Conservation (phyloP, 1,140 invertebrate genomes). For the Papilio machaon region DNA sequence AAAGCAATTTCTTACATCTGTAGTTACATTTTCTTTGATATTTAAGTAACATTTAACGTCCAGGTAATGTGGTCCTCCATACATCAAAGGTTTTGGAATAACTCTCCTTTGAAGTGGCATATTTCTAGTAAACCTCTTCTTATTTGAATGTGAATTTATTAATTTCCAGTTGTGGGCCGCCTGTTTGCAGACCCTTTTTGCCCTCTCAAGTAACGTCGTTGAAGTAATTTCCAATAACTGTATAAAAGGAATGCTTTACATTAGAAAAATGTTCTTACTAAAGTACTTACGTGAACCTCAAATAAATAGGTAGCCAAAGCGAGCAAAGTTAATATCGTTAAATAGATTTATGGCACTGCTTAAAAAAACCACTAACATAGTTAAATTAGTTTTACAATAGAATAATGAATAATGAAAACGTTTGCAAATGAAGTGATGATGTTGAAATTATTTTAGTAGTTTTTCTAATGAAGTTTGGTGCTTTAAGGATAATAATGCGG, state of each 20-base stretch:
- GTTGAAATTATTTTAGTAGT: too few relatives aligned
- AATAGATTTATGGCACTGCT: too few relatives aligned
- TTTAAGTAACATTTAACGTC: constrained; percentile 15
- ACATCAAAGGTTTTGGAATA: constrained; percentile 7
- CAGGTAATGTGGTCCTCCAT: constrained; percentile 3
- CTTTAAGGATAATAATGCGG: neutral
- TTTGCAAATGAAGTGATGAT: too few relatives aligned
- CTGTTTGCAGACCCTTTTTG: constrained; percentile 14
- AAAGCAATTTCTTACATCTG: neutral
- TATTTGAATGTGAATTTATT: constrained; percentile 3
- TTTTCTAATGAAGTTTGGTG: too few relatives aligned
- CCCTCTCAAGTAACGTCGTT: constrained; percentile 13
- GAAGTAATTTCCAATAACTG: constrained; percentile 27
- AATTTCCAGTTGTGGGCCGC: constrained; percentile 21
- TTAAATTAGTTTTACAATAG: too few relatives aligned
- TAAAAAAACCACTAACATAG: too few relatives aligned
- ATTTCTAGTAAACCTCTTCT: neutral
- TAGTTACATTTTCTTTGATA: constrained; percentile 6
- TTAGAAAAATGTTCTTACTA: neutral
- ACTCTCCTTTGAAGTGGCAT: neutral
- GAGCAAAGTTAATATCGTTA: too few relatives aligned
- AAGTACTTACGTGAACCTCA: neutral
- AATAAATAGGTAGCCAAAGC: too few relatives aligned
- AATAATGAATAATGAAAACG: too few relatives aligned
- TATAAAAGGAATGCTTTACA: neutral